phyloP scores from a whole-genome alignment of 2,113 vertebrate genomes.

The Lethenteron camtschaticum region DNA sequence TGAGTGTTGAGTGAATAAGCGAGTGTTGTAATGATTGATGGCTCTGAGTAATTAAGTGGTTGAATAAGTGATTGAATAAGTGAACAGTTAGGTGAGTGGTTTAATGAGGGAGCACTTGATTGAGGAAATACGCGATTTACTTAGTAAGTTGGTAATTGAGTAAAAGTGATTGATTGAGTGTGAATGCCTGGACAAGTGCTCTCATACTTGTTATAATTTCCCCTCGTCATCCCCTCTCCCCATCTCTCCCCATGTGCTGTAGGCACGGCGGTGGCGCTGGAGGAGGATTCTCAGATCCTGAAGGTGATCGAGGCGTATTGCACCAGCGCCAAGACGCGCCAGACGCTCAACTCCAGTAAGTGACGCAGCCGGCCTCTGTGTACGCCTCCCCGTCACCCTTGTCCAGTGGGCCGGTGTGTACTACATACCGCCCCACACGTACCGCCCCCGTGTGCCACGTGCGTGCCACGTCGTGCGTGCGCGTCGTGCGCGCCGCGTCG shows the following conservation, averaged over 20 bases:
- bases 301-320: constrained; percentile 98
- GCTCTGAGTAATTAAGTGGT: too few relatives aligned
- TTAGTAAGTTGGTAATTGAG: too few relatives aligned
- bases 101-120: too few relatives aligned
- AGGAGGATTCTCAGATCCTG: constrained; percentile 93
- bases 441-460: neutral
- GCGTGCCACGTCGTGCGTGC: neutral
- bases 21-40: too few relatives aligned
- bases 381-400: neutral
- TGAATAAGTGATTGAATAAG: too few relatives aligned
- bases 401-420: neutral
- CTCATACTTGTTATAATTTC: neutral
- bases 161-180: too few relatives aligned
- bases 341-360: constrained; percentile 98
- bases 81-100: too few relatives aligned
- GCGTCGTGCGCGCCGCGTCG: neutral
- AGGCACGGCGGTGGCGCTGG: constrained; percentile 90
- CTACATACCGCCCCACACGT: neutral
- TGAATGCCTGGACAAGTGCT: neutral
- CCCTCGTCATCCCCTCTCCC: neutral
- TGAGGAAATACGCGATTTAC: too few relatives aligned
- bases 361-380: constrained; percentile 9
- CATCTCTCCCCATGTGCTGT: constrained; percentile 8
- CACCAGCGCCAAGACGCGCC: constrained; percentile 95
- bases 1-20: too few relatives aligned